A percentile compares a stretch with the other conserved stretches of the same genome.
Conservation (phyloP, 1,140 invertebrate species). For the Bradysia coprophila region DNA sequence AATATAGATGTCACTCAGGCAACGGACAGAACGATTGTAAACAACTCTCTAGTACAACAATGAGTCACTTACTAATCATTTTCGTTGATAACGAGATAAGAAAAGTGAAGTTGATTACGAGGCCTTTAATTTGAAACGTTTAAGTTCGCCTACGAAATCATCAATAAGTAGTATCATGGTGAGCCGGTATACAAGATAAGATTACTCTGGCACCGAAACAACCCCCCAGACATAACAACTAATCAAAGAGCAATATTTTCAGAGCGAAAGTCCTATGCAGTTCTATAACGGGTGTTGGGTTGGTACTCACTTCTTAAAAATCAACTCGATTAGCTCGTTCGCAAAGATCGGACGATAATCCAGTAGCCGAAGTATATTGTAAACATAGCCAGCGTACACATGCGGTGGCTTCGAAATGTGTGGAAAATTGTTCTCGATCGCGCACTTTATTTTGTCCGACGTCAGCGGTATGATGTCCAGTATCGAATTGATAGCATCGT, state of each 20-base stretch:
- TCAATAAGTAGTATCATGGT: conserved; percentile 32
- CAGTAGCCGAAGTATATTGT: conserved; percentile 40
- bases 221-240: too few species aligned
- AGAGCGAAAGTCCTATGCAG: conserved; percentile 10
- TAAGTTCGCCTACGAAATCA: conserved; percentile 26
- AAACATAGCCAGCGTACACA: conserved; percentile 37
- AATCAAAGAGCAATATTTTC: conserved; percentile 47
- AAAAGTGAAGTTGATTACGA: too few species aligned
- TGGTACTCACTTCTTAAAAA: conserved; percentile 43
- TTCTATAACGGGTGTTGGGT: conserved; percentile 4
- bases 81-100: too few species aligned
- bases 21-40: too few species aligned
- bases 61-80: too few species aligned
- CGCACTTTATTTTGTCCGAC: conserved; percentile 12
- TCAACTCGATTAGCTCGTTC: conserved; percentile 36
- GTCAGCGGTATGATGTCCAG: conserved; percentile 17
- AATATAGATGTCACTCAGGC: too few species aligned
- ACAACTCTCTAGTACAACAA: too few species aligned
- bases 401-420: conserved; percentile 36
- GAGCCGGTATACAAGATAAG: too few species aligned
- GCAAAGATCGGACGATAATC: conserved; percentile 39
- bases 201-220: too few species aligned
- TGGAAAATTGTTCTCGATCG: conserved; percentile 30
- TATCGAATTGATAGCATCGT: conserved; percentile 13
- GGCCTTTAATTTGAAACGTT: too few species aligned